Evolutionary conservation across 2,888 invertebrate genomes (phyloP).

Genomic region (Conops quadrifasciatus): DNA sequence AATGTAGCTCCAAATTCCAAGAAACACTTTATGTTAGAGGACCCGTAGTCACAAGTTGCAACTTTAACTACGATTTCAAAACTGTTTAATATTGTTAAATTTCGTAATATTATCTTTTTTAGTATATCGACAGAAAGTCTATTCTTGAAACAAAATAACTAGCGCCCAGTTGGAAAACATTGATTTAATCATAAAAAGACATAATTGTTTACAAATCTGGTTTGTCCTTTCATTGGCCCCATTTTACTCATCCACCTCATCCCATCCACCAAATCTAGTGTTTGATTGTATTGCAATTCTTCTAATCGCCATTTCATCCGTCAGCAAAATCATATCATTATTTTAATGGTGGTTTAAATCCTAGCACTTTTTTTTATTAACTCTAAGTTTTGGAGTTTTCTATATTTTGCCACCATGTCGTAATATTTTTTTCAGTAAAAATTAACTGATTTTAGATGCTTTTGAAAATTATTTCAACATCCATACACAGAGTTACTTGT

Average conservation of each 20-base stretch:
- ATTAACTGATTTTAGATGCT: neutral
- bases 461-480: neutral
- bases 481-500: neutral
- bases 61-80: no score
- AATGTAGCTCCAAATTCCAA: neutral
- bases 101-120: no score
- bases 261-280: constrained; percentile 29
- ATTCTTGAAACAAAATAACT: constrained; percentile 36
- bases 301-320: no score
- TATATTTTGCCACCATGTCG: neutral
- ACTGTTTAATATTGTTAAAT: no score
- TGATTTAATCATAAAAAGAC: constrained; percentile 33
- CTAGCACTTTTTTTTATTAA: neutral
- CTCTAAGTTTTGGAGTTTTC: neutral
- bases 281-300: no score
- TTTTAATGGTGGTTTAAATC: no score
- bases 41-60: no score
- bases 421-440: neutral
- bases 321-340: no score
- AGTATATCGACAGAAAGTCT: constrained; percentile 26
- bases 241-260: constrained; percentile 33
- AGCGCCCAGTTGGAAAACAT: constrained; percentile 37
- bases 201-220: constrained; percentile 32
- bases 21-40: no score
- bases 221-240: constrained; percentile 21